These are phyloP conservation scores for Catostylus mosaicus DNA, from an alignment of 30 jellyfish, hydroid and myxozoan species.

Conservation along the genomic window DNA sequence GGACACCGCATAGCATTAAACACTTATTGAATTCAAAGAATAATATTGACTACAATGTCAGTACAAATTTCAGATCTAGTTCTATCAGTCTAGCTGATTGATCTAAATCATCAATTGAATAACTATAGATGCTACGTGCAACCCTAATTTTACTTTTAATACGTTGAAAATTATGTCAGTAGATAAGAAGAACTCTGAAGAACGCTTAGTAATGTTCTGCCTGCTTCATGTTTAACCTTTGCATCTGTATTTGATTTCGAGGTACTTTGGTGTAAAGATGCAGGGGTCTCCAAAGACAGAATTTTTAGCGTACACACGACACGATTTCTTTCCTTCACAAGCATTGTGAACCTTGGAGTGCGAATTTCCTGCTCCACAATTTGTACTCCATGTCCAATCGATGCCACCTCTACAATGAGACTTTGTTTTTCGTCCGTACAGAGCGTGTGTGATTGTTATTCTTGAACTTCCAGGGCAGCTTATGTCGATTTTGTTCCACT, in stretches of 20 bases:
- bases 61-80: too few relatives aligned
- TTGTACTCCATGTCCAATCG: conserved; percentile 21
- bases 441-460: conserved; percentile 46
- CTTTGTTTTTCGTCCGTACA: conserved; percentile 49
- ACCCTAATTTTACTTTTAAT: too few relatives aligned
- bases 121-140: too few relatives aligned
- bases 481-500: neutral
- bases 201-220: too few relatives aligned
- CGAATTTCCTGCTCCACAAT: conserved; percentile 35
- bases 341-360: conserved; percentile 18
- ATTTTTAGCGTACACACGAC: conserved; percentile 42
- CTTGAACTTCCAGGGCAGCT: conserved; percentile 34
- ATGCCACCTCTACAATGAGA: conserved; percentile 6
- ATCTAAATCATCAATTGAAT: too few relatives aligned
- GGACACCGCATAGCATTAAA: too few relatives aligned
- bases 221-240: conserved; percentile 34
- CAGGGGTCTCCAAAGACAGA: conserved; percentile 68
- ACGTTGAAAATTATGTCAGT: too few relatives aligned
- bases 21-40: too few relatives aligned
- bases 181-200: too few relatives aligned
- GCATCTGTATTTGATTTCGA: conserved; percentile 60
- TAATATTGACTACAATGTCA: too few relatives aligned
- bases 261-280: conserved; percentile 36
- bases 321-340: conserved; percentile 35
- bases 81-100: too few relatives aligned